phyloP scores from a whole-genome alignment of 2,888 invertebrate species.

The Drosophila limbata region DNA sequence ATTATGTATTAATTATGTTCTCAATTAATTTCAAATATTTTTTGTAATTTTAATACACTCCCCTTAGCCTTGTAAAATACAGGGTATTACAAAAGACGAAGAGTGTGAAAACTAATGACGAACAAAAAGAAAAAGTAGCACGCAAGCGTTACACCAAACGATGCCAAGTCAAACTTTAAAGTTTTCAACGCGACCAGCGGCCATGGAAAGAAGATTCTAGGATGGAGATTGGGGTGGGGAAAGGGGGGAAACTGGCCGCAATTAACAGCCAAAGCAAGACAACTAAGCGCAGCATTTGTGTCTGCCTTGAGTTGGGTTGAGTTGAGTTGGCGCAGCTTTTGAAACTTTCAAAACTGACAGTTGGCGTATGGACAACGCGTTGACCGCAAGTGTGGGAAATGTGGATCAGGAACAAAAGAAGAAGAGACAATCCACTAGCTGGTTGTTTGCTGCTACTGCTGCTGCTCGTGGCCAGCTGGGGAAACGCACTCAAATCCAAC shows the following conservation, averaged over 20 bases:
- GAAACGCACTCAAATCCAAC: conserved; percentile 45
- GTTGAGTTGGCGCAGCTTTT: conserved; percentile 27
- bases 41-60: background rate
- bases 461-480: conserved; percentile 6
- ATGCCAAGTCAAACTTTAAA: conserved; percentile 44
- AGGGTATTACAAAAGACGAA: conserved; percentile 22
- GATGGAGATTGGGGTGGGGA: background rate
- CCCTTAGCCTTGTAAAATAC: background rate
- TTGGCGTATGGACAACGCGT: conserved; percentile 62
- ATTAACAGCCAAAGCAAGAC: conserved; percentile 61
- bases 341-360: conserved; percentile 51
- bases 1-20: no score
- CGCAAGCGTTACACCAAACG: conserved; percentile 33
- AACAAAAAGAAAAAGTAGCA: conserved; percentile 49
- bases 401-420: conserved; percentile 45
- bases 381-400: conserved; percentile 60
- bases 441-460: conserved; percentile 22
- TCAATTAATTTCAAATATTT: no score
- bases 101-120: conserved; percentile 74
- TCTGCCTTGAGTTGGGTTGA: conserved; percentile 4
- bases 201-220: background rate
- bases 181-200: conserved; percentile 13
- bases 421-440: conserved; percentile 7
- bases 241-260: conserved; percentile 32
- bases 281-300: conserved; percentile 39